Percentiles rank a stretch among this genome's conserved stretches.
Conservation (phyloP, 2,113 vertebrate species). For the Elaphurus davidianus region DNA sequence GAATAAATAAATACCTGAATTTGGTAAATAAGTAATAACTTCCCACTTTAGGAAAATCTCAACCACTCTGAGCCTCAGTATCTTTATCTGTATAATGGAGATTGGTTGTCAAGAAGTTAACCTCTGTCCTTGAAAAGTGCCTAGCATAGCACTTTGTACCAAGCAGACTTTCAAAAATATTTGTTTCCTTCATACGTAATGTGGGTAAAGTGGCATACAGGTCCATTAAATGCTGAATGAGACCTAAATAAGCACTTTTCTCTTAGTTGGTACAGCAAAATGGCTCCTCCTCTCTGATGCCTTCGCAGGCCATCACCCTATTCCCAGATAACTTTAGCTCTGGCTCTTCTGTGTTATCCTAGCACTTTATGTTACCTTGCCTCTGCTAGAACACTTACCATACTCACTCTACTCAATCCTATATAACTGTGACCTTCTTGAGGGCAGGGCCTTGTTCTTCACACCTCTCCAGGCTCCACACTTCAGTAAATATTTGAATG, state of each 20-base stretch:
- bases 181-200: background rate
- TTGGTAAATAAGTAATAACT: background rate
- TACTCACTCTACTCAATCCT: background rate
- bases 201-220: background rate
- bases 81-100: background rate
- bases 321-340: background rate
- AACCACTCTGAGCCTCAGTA: background rate
- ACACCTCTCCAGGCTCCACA: background rate
- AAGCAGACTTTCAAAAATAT: background rate
- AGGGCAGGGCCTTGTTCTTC: background rate
- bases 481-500: background rate
- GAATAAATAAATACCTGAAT: background rate
- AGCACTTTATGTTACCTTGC: background rate
- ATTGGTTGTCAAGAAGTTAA: background rate
- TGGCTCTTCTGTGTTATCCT: background rate
- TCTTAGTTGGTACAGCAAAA: background rate
- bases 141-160: background rate
- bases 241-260: background rate
- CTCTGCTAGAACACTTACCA: background rate
- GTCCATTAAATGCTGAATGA: background rate
- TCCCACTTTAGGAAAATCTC: background rate
- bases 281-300: background rate
- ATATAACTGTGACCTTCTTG: background rate
- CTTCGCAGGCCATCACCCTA: background rate
- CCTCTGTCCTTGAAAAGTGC: background rate